These are phyloP conservation scores for Serranus cabrilla DNA, from an alignment of 2,797 vertebrate species.

Conservation along the genomic window DNA sequence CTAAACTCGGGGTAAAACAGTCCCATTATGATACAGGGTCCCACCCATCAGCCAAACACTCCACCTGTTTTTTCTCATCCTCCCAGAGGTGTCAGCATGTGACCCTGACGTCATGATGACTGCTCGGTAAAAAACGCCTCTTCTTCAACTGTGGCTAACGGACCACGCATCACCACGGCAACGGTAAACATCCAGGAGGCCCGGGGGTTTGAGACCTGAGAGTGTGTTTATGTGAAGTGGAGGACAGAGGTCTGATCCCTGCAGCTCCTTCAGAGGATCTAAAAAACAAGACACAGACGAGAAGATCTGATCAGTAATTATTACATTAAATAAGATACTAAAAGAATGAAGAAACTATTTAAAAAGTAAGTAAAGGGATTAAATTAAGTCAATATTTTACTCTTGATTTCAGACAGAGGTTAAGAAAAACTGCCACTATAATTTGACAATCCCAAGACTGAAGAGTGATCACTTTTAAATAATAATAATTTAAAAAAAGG, in stretches of 20 bases:
- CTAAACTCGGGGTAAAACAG: constrained; percentile 26
- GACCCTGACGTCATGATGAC: constrained; percentile 32
- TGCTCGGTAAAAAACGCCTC: constrained; percentile 41
- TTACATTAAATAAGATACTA: not conserved
- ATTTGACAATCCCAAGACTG: no score
- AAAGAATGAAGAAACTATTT: not conserved
- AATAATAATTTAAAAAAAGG: no score
- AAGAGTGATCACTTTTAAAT: no score
- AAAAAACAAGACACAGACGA: not conserved
- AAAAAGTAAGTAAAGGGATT: not conserved
- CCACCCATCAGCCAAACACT: constrained; percentile 26
- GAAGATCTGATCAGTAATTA: not conserved
- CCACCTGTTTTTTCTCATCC: constrained; percentile 62
- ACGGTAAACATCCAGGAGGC: constrained; percentile 59
- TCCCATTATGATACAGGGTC: constrained; percentile 1
- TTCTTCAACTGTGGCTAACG: constrained; percentile 21
- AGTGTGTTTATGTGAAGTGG: constrained; percentile 35
- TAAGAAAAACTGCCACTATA: no score
- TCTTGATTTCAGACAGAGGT: no score
- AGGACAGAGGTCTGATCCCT: constrained; percentile 20
- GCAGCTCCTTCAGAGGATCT: constrained; percentile 16
- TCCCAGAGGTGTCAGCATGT: constrained; percentile 32
- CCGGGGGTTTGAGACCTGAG: constrained; percentile 10
- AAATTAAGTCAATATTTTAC: no score
- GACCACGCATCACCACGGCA: constrained; percentile 41